phyloP scores from a whole-genome alignment of 2,113 vertebrate species.

The Saccopteryx bilineata region DNA sequence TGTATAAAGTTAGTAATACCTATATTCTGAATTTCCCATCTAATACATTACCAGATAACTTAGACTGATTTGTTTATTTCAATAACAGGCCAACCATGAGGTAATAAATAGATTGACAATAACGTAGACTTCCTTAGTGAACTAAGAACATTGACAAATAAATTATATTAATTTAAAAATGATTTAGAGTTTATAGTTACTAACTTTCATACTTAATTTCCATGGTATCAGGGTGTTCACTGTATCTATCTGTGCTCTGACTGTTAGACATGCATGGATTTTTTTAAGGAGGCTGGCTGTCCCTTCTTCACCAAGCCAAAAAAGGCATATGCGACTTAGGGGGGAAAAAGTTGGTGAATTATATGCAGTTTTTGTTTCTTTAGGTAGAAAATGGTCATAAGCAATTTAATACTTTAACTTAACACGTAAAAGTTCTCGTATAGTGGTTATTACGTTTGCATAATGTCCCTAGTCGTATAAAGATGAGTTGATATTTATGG shows the following conservation, averaged over 20 bases:
- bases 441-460: neutral
- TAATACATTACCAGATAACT: neutral
- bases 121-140: neutral
- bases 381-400: neutral
- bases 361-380: neutral
- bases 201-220: neutral
- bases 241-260: neutral
- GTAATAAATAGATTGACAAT: neutral
- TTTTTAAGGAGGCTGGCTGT: neutral
- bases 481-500: neutral
- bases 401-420: neutral
- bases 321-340: neutral
- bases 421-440: neutral
- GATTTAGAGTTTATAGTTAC: neutral
- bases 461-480: neutral
- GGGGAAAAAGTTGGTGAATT: neutral
- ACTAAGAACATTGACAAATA: neutral
- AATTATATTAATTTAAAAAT: neutral
- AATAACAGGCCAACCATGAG: neutral
- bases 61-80: neutral
- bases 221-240: neutral
- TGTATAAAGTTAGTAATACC: neutral
- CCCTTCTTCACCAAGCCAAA: neutral
- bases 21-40: neutral
- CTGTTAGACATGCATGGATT: neutral